phyloP scores from a whole-genome alignment of 2,797 vertebrate genomes.

The Sciurus vulgaris region DNA sequence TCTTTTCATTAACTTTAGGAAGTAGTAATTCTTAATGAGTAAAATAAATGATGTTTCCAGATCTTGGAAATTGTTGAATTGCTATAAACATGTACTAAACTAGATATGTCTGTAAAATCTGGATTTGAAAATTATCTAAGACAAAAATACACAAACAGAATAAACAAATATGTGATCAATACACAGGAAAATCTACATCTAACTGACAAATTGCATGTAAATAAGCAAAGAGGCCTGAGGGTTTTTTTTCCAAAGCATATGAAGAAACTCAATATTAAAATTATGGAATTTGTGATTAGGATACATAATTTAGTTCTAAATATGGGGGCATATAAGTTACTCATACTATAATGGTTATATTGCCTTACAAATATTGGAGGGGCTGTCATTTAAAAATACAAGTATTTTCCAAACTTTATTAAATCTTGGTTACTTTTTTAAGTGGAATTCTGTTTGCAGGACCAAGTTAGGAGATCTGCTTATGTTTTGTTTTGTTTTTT shows the following conservation, averaged over 20 bases:
- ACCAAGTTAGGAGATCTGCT: not conserved
- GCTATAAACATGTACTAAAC: slow-evolving; percentile 15
- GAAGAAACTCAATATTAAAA: slow-evolving; percentile 33
- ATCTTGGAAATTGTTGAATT: slow-evolving; percentile 59
- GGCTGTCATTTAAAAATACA: slow-evolving; percentile 34
- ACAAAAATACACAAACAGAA: slow-evolving; percentile 2
- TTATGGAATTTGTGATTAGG: not conserved
- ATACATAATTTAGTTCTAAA: slow-evolving; percentile 18
- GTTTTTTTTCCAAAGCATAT: not conserved
- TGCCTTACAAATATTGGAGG: not conserved
- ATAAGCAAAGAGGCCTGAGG: not conserved
- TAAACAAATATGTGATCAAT: slow-evolving; percentile 14
- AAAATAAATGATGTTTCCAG: slow-evolving; percentile 63
- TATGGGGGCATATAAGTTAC: not conserved
- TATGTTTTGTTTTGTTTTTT: not conserved
- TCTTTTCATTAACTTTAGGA: slow-evolving; percentile 77
- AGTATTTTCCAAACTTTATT: slow-evolving; percentile 2
- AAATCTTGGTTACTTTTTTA: slow-evolving; percentile 17
- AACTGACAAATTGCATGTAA: not conserved
- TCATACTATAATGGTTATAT: slow-evolving; percentile 7
- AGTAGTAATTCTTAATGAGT: slow-evolving; percentile 71
- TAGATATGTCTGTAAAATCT: slow-evolving; percentile 8
- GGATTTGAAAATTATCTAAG: not conserved
- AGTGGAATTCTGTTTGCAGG: not conserved
- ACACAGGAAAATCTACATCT: slow-evolving; percentile 20